Percentiles rank a stretch among this genome's conserved stretches.
Conservation (phyloP, 2,888 invertebrate genomes). For the Patella caerulea region DNA sequence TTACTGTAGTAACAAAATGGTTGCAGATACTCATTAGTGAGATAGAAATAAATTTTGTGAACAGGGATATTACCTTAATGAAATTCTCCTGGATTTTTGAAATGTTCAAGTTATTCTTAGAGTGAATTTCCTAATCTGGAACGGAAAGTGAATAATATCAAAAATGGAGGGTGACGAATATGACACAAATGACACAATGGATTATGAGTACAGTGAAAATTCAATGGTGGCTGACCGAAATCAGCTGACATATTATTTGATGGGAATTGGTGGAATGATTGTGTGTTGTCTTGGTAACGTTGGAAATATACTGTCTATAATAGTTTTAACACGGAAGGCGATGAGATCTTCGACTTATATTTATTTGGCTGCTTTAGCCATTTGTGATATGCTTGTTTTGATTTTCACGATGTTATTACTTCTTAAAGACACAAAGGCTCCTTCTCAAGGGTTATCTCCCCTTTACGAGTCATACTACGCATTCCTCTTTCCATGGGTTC, state of each 20-base stretch:
- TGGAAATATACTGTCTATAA: slow-evolving; percentile 67
- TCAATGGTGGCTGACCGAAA: slow-evolving; percentile 8
- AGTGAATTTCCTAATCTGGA: too few relatives aligned
- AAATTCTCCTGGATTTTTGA: too few relatives aligned
- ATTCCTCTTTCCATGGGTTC: slow-evolving; percentile 66
- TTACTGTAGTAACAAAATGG: too few relatives aligned
- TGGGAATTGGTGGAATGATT: slow-evolving; percentile 67
- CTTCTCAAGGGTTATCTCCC: slow-evolving; percentile 38
- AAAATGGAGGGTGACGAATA: too few relatives aligned
- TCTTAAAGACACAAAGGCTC: slow-evolving; percentile 59
- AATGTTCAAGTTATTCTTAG: too few relatives aligned
- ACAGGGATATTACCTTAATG: too few relatives aligned
- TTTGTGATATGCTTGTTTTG: slow-evolving; percentile 68
- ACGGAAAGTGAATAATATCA: too few relatives aligned
- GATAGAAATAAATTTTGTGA: too few relatives aligned
- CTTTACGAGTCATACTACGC: slow-evolving; percentile 51
- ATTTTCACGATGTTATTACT: slow-evolving; percentile 61
- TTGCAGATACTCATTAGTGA: too few relatives aligned
- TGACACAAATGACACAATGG: too few relatives aligned
- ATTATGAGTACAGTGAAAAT: too few relatives aligned
- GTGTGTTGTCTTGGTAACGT: slow-evolving; percentile 67
- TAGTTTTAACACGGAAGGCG: slow-evolving; percentile 63
- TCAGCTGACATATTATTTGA: slow-evolving; percentile 63
- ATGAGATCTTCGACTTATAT: slow-evolving; percentile 70
- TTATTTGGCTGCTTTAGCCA: slow-evolving; percentile 67